Percentiles rank a stretch among this genome's conserved stretches.
Conservation (phyloP, 1,140 invertebrate species). For the Hirudo medicinalis region DNA sequence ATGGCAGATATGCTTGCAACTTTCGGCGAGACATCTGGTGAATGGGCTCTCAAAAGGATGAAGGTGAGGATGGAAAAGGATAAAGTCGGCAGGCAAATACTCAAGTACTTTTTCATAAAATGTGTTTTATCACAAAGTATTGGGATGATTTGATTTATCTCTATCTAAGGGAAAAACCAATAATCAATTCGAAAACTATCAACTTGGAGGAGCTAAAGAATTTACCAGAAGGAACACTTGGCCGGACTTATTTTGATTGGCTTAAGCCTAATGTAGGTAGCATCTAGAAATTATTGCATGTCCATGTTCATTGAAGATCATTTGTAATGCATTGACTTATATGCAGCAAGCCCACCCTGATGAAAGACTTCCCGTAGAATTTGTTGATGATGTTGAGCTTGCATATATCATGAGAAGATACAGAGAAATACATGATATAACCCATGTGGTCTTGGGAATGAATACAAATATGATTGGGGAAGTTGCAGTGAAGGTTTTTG, state of each 20-base stretch:
- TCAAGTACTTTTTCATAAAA: not conserved
- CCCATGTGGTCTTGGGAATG: conserved; percentile 78
- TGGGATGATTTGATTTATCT: not conserved
- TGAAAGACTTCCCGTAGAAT: conserved; percentile 69
- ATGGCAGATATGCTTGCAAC: conserved; percentile 15
- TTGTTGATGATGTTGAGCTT: conserved; percentile 74
- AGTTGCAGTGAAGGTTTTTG: conserved; percentile 91
- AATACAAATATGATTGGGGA: conserved; percentile 81
- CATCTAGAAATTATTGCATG: conserved; percentile 7
- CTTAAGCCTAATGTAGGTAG: conserved; percentile 45
- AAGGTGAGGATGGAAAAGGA: conserved; percentile 7
- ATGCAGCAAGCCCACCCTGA: conserved; percentile 55
- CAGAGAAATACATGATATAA: conserved; percentile 85
- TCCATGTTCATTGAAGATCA: not conserved
- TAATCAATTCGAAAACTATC: conserved; percentile 70
- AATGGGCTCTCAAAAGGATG: conserved; percentile 7
- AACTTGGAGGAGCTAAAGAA: conserved; percentile 57
- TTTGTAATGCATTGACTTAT: too few species aligned
- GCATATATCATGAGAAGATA: conserved; percentile 95
- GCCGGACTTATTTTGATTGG: conserved; percentile 69
- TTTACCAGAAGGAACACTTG: conserved; percentile 66
- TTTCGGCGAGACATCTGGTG: conserved; percentile 16
- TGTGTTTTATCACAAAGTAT: not conserved
- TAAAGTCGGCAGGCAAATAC: conserved; percentile 2
- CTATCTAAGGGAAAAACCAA: conserved; percentile 52